A percentile compares a stretch with the other conserved stretches of the same genome.
phyloP scores from a whole-genome alignment of 2,888 invertebrate genomes.

The Apotomis turbidana region DNA sequence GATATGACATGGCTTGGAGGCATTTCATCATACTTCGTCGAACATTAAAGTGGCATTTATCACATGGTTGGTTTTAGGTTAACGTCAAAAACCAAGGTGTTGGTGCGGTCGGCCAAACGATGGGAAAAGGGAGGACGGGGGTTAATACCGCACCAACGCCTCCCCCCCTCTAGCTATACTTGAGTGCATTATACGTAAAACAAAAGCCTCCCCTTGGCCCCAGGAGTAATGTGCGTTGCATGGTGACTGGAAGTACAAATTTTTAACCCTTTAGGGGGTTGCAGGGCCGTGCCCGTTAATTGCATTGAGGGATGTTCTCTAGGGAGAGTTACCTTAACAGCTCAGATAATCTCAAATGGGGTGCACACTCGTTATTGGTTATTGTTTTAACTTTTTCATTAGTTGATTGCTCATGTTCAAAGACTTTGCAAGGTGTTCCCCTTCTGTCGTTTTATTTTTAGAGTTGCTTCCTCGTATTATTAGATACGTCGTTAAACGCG shows the following conservation, averaged over 20 bases:
- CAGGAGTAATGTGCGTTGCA: constrained; percentile 69
- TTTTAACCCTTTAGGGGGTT: constrained; percentile 59
- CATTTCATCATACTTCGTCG: constrained; percentile 36
- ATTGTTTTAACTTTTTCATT: constrained; percentile 31
- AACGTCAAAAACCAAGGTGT: constrained; percentile 74
- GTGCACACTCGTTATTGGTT: constrained; percentile 8
- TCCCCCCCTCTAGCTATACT: constrained; percentile 64
- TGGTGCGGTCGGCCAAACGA: constrained; percentile 54
- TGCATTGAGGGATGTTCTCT: constrained; percentile 46
- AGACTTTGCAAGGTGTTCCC: constrained; percentile 1
- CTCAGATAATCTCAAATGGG: constrained; percentile 21
- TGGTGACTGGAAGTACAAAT: constrained; percentile 74
- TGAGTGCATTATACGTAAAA: constrained; percentile 78
- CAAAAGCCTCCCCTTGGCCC: constrained; percentile 63
- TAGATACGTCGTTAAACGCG: constrained; percentile 7
- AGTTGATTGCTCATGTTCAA: constrained; percentile 1
- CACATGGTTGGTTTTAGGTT: constrained; percentile 52
- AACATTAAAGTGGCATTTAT: constrained; percentile 40
- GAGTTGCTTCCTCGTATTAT: background rate
- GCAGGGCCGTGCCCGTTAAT: constrained; percentile 53
- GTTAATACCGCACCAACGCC: constrained; percentile 48
- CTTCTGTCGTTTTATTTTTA: background rate
- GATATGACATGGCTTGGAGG: constrained; percentile 25
- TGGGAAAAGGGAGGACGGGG: constrained; percentile 49
- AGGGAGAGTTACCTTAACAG: constrained; percentile 35